Conservation (phyloP, 2,113 vertebrate genomes). For the Chloebia gouldiae region DNA sequence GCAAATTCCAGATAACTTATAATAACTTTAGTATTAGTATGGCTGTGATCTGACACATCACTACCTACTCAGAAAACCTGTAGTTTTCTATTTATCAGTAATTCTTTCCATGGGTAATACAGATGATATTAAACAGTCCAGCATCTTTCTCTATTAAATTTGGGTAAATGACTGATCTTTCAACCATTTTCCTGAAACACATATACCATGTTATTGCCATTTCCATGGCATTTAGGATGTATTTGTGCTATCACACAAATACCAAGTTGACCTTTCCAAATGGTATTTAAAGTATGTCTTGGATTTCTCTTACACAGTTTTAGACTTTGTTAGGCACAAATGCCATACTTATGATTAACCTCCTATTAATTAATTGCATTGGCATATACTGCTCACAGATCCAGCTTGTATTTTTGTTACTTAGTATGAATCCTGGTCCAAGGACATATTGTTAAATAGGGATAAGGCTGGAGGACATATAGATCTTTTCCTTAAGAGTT, state of each 20-base stretch:
- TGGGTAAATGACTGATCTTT: background rate
- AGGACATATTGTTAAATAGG: background rate
- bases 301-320: background rate
- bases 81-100: background rate
- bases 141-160: background rate
- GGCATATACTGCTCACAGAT: background rate
- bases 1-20: background rate
- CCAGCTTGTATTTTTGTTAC: background rate
- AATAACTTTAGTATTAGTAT: background rate
- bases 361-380: background rate
- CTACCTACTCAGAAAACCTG: background rate
- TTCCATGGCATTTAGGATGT: background rate
- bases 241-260: slow-evolving; percentile 17
- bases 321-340: background rate
- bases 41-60: background rate
- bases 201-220: background rate
- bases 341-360: background rate
- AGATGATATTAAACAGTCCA: background rate
- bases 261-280: slow-evolving; percentile 30
- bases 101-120: background rate
- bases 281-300: background rate
- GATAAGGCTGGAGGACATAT: background rate
- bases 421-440: background rate
- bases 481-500: background rate
- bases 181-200: background rate